Evolutionary conservation across 2,888 invertebrate species (phyloP), one percentile per base, ranked within the genome.

Genomic region (Folsomia candida): DNA sequence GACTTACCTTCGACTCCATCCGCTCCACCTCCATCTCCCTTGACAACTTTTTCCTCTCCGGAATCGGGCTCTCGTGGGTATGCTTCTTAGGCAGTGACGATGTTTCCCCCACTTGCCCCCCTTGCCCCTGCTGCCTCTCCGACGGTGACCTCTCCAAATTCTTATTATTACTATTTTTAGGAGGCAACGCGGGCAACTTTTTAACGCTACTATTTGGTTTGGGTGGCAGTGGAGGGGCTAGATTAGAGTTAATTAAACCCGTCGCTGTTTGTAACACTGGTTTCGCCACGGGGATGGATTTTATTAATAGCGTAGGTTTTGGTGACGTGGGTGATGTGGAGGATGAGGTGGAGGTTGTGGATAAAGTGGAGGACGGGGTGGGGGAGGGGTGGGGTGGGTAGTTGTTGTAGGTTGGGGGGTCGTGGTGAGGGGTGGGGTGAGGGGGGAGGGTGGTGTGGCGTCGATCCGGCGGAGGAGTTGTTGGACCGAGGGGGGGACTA

Each of bases 271-370:
- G 97, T 76, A 96, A 85, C 28, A 95, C 90, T 0, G 97, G 97
- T 83, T 96, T 97, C 82, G 94, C 94, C 51, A 94, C 95, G 84
- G 95, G 94, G 22, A 94, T 94, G 85, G 94, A 94, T 94, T 96
- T 97, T 76, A 97, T 95, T 77, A 97, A 93, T 6, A 95, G 94
- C 63, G 94, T 91, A 81, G 94, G 94, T 24, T 94, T 90, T 81
- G 91, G 95, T 2, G 94, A 92, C 75, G 92, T 90, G 2, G 93
- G 92, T 77, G 92, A 86, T 64, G 88, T 85, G 65, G 89, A 85
- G 3, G 87, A 84, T 65, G 88, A 86, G 64, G 89, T 87, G 29
- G 88, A 86, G 22, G 87, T 87, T 57, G 88, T 76, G 89, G 87
- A 22, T 4, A 54, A 22, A 54, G 54, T 37, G 37, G 70, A 65